Evolutionary conservation across 1,140 invertebrate species (phyloP).

Genomic region (Pachypsylla venusta): DNA sequence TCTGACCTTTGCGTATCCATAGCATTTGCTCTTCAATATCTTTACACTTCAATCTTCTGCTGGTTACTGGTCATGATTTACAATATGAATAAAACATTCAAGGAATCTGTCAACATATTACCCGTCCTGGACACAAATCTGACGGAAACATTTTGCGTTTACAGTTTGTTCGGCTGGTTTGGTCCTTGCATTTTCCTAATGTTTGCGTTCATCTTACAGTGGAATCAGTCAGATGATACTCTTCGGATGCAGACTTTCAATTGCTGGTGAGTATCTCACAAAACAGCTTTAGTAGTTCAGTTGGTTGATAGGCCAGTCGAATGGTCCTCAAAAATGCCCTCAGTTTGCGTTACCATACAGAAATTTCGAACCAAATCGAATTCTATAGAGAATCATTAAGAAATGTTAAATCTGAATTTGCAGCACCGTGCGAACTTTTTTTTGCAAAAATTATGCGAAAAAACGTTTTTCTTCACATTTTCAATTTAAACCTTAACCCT

Average conservation of each 20-base stretch:
- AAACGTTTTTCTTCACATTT: too few relatives aligned
- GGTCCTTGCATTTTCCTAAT: constrained; percentile 31
- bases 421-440: too few relatives aligned
- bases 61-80: constrained; percentile 31
- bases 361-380: too few relatives aligned
- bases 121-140: constrained; percentile 24
- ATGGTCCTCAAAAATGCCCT: too few relatives aligned
- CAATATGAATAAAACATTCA: constrained; percentile 33
- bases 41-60: constrained; percentile 42
- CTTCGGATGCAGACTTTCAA: constrained; percentile 24
- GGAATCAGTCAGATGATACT: constrained; percentile 27
- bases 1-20: constrained; percentile 44
- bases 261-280: constrained; percentile 14
- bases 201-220: constrained; percentile 29
- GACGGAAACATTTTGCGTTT: constrained; percentile 32
- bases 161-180: constrained; percentile 37
- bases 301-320: too few relatives aligned
- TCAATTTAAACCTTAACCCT: too few relatives aligned
- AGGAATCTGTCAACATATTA: constrained; percentile 29
- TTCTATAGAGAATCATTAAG: too few relatives aligned
- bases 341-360: too few relatives aligned
- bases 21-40: constrained; percentile 42
- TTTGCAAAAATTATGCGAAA: too few relatives aligned
- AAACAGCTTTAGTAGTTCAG: too few relatives aligned
- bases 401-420: too few relatives aligned